Base-by-base conservation (phyloP, 2,888 invertebrate genomes). In the Panopea generosa region DNA sequence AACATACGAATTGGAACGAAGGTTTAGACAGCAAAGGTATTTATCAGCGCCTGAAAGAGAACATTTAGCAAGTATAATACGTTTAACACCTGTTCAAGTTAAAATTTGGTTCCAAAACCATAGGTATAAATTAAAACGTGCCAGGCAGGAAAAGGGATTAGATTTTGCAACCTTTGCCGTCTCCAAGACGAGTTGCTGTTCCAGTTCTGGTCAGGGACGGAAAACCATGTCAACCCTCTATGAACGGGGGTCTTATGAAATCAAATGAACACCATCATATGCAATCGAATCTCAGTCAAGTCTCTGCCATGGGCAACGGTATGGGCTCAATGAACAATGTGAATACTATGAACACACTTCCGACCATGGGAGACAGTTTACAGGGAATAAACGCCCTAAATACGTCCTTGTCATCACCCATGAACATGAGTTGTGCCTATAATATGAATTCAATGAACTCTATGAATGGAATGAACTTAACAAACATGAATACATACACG, bases 51-150 rank as follows among this genome's bases (percentile, higher is more conserved):
- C 98, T 0, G 99, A 99, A 94, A 94, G 98, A 90, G 99, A 99
- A 93, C 98, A 98, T 93, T 95, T 99, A 91, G 98, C 98, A 57
- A 97, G 97, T 86, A 95, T 98, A 90, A 98, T 99, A 91, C 97
- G 98, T 93, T 95, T 99, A 89, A 98, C 98, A 76, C 98, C 98
- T 29, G 98, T 98, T 77, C 98, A 99, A 95, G 98, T 98, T 93
- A 95, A 95, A 87, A 99, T 99, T 92, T 99, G 99, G 99, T 99
- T 99, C 95, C 99, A 99, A 95, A 99, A 99, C 94, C 99, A 99
- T 93, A 96, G 99, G 91, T 99, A 99, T 94, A 99, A 99, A 94
- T 98, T 99, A 94, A 99, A 99, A 94, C 94, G 99, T 89, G 98
- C 99, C 92, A 97, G 98, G 53, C 99, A 99, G 93, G 99, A 99